These are phyloP conservation scores for Sparus aurata DNA, from an alignment of 2,797 vertebrate species.

Conservation along the genomic window DNA sequence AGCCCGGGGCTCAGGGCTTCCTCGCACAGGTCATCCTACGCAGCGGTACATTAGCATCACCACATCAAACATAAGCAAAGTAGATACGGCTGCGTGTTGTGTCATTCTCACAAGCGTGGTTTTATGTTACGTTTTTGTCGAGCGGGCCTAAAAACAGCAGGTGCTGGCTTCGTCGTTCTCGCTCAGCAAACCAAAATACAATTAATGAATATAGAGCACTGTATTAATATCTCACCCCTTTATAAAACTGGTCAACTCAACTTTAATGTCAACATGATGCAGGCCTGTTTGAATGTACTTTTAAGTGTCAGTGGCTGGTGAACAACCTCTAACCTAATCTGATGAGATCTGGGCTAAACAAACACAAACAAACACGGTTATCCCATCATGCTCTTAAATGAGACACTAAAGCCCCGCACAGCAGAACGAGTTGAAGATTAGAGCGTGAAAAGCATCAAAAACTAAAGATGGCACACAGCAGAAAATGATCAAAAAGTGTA, in stretches of 20 bases:
- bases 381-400: slow-evolving; percentile 15
- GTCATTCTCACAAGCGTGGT: slow-evolving; percentile 16
- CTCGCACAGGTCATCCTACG: not conserved
- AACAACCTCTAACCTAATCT: slow-evolving; percentile 20
- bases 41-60: not conserved
- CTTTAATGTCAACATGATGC: not conserved
- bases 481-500: slow-evolving; percentile 8
- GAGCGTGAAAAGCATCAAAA: slow-evolving; percentile 11
- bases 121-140: not conserved
- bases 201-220: not conserved
- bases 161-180: not conserved
- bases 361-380: slow-evolving; percentile 16
- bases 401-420: slow-evolving; percentile 10
- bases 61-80: slow-evolving; percentile 31
- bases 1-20: not conserved
- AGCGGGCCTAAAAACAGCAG: not conserved
- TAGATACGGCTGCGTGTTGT: slow-evolving; percentile 7
- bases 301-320: not conserved
- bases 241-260: not conserved
- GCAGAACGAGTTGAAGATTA: not conserved
- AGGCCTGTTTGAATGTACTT: not conserved
- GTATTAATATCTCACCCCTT: not conserved
- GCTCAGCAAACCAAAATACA: not conserved
- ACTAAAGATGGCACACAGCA: not conserved
- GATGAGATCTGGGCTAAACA: slow-evolving; percentile 25